Base-by-base conservation (phyloP, 2,797 vertebrate species). In the Simalia tracyae region DNA sequence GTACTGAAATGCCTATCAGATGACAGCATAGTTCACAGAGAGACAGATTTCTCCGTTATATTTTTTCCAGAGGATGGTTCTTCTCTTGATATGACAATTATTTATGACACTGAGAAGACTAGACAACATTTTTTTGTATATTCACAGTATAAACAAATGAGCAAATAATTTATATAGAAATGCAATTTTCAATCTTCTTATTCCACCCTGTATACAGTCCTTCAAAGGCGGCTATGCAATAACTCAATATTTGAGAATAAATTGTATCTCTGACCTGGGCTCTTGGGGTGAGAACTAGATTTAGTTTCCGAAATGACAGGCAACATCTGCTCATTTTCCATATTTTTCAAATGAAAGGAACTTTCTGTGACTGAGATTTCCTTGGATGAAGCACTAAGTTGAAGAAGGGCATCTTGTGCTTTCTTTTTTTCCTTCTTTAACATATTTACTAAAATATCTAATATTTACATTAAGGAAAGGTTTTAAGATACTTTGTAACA, bases 381-480 rank as follows among this genome's bases (percentile, higher is more conserved):
- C 88, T 57, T 50, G 56, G 90, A 96, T 61, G 93, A 85, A 90
- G 7, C 2, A 76, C 85, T 92, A 28, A 98, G 93, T 56, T 97
- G 97, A n/a, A 95, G 95, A 31, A 96, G 91, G 86, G 95, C 95
- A 92, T 98, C 98, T 91, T 96, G 98, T 9, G 96, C 92, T 95
- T 96, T 98, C 95, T 97, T 98, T 96, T 98, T 99, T 95, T 99
- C 98, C 90, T 98, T 99, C 97, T 99, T 99, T 93, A 99, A 94
- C 98, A 99, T 98, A 95, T 96, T 98, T 76, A 99, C 97, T 4
- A 99, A 95, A 94, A 99, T 98, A 97, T 98, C 98, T 99, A 96
- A 88, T 88, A 91, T 50, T 87, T 5, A 90, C 61, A n/a, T 95
- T 97, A 98, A 98, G 97, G 97, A 97, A 95, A 94, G 59, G 2